Base-by-base conservation (phyloP, 1,140 invertebrate species). In the Wasmannia auropunctata region DNA sequence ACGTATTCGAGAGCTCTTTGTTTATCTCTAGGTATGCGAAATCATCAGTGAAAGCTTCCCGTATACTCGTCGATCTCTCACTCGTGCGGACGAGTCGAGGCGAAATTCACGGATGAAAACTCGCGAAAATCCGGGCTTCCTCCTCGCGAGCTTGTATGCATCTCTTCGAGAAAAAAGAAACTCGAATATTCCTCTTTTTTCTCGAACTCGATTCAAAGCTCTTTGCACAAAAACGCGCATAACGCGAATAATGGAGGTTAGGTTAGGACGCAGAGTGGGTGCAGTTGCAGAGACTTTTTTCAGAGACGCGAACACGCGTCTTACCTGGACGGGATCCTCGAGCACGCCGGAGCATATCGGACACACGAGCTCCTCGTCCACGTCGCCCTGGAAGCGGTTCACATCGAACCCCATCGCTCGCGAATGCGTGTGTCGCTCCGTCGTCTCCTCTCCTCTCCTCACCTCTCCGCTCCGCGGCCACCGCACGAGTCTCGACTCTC, bases 301-400 rank as follows among this genome's bases (percentile, higher is more conserved):
- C 25, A 19, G 16, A 1, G n/a, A n/a, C n/a, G 25, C 37, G 7
- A 56, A 10, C 37, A 34, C 14, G 14, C 7, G 11, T 22, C 51
- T 19, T 96, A 98, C 98, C 97, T 99, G 98, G 60, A 98, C 95
- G 54, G 98, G 98, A 93, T 99, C 98, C 92, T 99, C 98, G 43
- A 99, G 94, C 80, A 99, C 98, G 88, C 97, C 97, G 76, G 98
- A 98, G 95, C 98, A 99, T 95, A 99, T 98, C 81, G 98, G 97
- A 94, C 98, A 99, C 69, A 99, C 96, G 40, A 99, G 95, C 96
- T 99, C 98, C 96, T 98, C 98, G 94, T 99, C 98, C 77, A 99
- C 98, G 93, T 98, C 97, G 91, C 98, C 98, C 95, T 98, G 97
- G 96, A 99, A 99, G 91, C 98, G 96, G 95, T 96, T 97, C 58